Conservation (phyloP, 2,113 vertebrate species). For the Oenanthe melanoleuca region DNA sequence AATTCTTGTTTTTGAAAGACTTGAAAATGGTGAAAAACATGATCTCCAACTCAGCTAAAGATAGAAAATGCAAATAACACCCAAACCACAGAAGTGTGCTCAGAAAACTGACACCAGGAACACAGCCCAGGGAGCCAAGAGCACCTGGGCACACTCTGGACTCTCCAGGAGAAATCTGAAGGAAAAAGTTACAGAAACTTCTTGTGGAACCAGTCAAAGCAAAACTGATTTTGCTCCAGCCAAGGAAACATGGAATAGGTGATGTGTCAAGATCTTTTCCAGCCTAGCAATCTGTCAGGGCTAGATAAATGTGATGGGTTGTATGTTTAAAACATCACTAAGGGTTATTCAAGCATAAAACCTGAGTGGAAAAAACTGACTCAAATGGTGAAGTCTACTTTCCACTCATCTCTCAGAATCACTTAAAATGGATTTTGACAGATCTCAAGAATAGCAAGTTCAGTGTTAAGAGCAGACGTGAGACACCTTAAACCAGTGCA, state of each 20-base stretch:
- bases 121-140: neutral
- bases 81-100: neutral
- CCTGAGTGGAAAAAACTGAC: neutral
- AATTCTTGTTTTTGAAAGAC: neutral
- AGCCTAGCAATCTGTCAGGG: neutral
- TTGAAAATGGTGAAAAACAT: conserved; percentile 3
- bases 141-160: neutral
- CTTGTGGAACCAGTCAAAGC: neutral
- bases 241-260: neutral
- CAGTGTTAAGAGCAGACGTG: neutral
- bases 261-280: neutral
- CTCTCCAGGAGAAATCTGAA: neutral
- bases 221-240: neutral
- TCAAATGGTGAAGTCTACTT: neutral
- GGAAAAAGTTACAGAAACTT: neutral
- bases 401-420: neutral
- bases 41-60: conserved; percentile 1
- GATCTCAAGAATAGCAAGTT: neutral
- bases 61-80: conserved; percentile 54
- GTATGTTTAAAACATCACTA: neutral
- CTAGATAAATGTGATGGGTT: neutral
- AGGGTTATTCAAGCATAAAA: neutral
- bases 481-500: neutral
- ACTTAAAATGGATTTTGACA: neutral
- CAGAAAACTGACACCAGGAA: neutral